These are phyloP conservation scores for Caranx ignobilis DNA, from an alignment of 2,113 vertebrate genomes.

Conservation along the genomic window DNA sequence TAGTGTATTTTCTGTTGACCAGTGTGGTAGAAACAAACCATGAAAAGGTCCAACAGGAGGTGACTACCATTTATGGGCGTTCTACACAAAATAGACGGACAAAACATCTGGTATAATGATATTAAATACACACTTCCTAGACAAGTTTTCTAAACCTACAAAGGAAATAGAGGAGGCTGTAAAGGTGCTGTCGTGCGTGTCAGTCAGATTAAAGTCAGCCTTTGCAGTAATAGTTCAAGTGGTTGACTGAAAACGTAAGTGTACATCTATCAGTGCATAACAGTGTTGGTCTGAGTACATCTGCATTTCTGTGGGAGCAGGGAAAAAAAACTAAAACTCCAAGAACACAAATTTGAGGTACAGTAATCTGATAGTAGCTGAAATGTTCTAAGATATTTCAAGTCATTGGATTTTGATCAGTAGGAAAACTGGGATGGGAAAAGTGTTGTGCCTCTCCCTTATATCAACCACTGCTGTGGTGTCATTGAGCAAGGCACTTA, in stretches of 20 bases:
- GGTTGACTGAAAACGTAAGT: not conserved
- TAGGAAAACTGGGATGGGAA: not conserved
- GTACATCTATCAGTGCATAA: conserved; percentile 38
- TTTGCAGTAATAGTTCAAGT: conserved; percentile 5
- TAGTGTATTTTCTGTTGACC: not conserved
- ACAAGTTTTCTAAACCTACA: conserved; percentile 23
- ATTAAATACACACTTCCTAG: conserved; percentile 30
- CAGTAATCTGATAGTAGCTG: not conserved
- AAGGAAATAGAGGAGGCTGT: not conserved
- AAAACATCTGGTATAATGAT: conserved; percentile 12
- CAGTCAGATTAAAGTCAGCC: not conserved
- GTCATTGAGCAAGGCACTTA: conserved; percentile 70
- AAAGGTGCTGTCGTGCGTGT: conserved; percentile 54
- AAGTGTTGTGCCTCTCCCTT: conserved; percentile 3
- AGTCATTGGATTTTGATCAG: conserved; percentile 18
- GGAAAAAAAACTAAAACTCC: not conserved
- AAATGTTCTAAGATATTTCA: conserved; percentile 40
- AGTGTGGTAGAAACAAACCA: not conserved
- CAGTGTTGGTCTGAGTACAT: conserved; percentile 36
- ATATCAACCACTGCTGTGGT: conserved; percentile 3
- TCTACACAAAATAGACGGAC: not conserved
- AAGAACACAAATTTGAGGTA: conserved; percentile 4
- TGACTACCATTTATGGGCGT: conserved; percentile 9
- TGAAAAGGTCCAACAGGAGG: not conserved
- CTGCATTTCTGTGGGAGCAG: not conserved